Percentiles rank a stretch among this genome's conserved stretches.
Conservation (phyloP, 1,140 invertebrate species). For the Yoshiicerus persimilis region DNA sequence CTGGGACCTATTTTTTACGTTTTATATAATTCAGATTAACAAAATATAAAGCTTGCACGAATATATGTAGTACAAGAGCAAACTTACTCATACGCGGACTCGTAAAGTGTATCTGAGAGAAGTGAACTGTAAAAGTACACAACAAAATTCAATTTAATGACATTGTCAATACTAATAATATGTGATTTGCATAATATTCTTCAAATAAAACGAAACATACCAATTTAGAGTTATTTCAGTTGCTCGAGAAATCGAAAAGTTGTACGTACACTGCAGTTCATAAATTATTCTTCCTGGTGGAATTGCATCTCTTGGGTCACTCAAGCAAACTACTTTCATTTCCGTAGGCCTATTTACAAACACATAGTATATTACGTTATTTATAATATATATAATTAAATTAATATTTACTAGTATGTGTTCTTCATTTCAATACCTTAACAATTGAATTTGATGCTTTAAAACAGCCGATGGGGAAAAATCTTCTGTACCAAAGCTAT, state of each 20-base stretch:
- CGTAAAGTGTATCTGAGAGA: neutral
- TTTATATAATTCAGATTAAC: too few species aligned
- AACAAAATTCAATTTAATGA: neutral
- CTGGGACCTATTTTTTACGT: constrained; percentile 84
- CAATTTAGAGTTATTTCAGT: constrained; percentile 78
- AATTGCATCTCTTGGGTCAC: constrained; percentile 73
- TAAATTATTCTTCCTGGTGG: constrained; percentile 85
- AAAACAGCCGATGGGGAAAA: constrained; percentile 71
- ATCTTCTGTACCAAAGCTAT: constrained; percentile 75
- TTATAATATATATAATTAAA: too few species aligned
- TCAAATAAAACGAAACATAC: constrained; percentile 54
- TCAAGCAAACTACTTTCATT: constrained; percentile 73
- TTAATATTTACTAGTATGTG: too few species aligned
- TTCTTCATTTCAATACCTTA: too few species aligned
- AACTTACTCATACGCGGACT: neutral
- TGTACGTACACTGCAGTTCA: constrained; percentile 82
- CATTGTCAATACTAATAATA: too few species aligned
- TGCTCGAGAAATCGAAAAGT: constrained; percentile 76
- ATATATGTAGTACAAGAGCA: neutral
- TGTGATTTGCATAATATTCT: too few species aligned
- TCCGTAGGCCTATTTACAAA: constrained; percentile 57
- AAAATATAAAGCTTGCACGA: too few species aligned
- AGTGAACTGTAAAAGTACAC: neutral
- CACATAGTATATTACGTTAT: too few species aligned
- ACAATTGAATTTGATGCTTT: constrained; percentile 75